These are phyloP conservation scores for Eira barbara DNA, from an alignment of 2,113 vertebrate genomes.

Conservation along the genomic window DNA sequence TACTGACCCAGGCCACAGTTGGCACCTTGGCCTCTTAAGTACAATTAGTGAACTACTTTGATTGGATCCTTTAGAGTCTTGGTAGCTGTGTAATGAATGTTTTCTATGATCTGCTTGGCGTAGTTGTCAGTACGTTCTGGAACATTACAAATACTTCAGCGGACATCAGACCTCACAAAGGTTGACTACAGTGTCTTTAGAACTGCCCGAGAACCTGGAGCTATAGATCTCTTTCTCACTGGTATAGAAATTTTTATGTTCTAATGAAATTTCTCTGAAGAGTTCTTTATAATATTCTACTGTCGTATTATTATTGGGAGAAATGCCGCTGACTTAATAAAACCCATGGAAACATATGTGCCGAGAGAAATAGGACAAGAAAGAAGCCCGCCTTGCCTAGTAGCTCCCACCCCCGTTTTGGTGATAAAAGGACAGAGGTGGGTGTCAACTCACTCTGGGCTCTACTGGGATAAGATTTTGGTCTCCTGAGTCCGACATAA, in stretches of 20 bases:
- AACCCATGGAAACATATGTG: not conserved
- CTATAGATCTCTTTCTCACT: not conserved
- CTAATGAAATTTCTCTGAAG: not conserved
- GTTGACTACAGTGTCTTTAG: not conserved
- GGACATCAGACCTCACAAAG: not conserved
- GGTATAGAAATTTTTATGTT: not conserved
- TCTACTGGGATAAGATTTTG: not conserved
- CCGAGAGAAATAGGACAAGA: not conserved
- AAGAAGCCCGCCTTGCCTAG: not conserved
- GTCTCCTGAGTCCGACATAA: not conserved
- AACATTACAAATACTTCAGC: not conserved
- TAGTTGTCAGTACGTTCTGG: not conserved
- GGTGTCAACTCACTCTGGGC: not conserved
- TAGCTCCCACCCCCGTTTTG: not conserved
- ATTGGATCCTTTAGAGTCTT: not conserved
- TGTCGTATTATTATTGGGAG: not conserved
- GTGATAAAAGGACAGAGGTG: not conserved
- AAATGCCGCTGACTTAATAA: not conserved
- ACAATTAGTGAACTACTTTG: not conserved
- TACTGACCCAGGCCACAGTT: not conserved
- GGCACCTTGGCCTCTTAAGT: not conserved
- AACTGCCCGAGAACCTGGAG: not conserved
- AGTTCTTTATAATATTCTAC: not conserved
- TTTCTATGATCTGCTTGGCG: not conserved
- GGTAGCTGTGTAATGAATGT: not conserved